These are phyloP conservation scores for Sipha flava DNA, from an alignment of 1,140 invertebrate genomes.

Conservation along the genomic window DNA sequence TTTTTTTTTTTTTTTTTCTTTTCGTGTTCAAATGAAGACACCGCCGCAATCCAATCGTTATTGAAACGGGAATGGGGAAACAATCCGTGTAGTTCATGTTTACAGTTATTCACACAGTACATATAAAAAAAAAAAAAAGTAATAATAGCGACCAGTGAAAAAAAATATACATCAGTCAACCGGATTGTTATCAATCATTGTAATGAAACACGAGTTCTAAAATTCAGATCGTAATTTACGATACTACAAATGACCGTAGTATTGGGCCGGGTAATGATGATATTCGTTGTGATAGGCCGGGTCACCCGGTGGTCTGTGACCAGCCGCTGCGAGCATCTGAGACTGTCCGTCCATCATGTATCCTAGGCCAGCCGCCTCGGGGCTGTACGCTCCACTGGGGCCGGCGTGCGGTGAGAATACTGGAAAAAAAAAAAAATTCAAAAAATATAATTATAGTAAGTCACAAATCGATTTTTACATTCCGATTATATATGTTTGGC, in stretches of 20 bases:
- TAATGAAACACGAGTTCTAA: slow-evolving; percentile 3
- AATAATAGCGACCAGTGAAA: slow-evolving; percentile 24
- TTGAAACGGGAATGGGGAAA: too few species aligned
- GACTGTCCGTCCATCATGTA: slow-evolving; percentile 95
- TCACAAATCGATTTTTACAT: background rate
- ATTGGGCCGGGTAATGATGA: slow-evolving; percentile 74
- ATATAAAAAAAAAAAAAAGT: background rate
- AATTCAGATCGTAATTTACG: slow-evolving; percentile 1
- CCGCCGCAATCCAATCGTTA: background rate
- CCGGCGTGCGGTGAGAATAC: slow-evolving; percentile 82
- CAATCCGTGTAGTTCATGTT: too few species aligned
- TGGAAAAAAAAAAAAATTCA: slow-evolving; percentile 47
- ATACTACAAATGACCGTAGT: slow-evolving; percentile 62
- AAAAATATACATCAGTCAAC: slow-evolving; percentile 23
- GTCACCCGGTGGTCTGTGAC: slow-evolving; percentile 77
- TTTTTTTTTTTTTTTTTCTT: too few species aligned
- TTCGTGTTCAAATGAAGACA: too few species aligned
- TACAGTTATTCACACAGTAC: background rate
- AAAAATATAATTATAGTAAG: background rate
- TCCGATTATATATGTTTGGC: background rate
- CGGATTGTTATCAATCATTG: background rate
- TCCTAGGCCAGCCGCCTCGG: slow-evolving; percentile 77
- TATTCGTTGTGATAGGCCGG: slow-evolving; percentile 84
- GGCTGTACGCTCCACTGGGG: slow-evolving; percentile 88
- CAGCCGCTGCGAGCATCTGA: slow-evolving; percentile 64